A percentile compares a stretch with the other conserved stretches of the same genome.
phyloP scores from a whole-genome alignment of 2,888 invertebrate genomes.

The Standfussiana lucernea region DNA sequence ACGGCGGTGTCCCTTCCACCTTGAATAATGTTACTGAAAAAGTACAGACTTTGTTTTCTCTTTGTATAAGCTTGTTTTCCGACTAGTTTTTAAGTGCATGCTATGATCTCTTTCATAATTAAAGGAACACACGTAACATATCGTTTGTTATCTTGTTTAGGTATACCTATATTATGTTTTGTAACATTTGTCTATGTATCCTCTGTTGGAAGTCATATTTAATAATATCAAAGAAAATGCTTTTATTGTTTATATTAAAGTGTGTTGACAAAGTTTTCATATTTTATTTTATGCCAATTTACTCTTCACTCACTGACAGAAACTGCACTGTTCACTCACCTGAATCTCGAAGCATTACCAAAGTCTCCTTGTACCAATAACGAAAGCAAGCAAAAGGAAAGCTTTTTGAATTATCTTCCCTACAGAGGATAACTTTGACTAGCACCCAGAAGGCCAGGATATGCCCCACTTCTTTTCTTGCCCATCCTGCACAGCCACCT shows the following conservation, averaged over 20 bases:
- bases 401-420: too few relatives aligned
- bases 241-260: background rate
- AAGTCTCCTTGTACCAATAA: background rate
- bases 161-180: background rate
- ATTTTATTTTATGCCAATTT: background rate
- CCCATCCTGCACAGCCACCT: too few relatives aligned
- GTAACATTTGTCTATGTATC: background rate
- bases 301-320: background rate
- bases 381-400: background rate
- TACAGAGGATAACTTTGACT: too few relatives aligned
- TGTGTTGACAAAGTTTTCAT: background rate
- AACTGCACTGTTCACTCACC: background rate
- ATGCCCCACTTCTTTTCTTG: too few relatives aligned
- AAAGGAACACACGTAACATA: background rate
- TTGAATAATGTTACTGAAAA: background rate
- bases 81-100: background rate
- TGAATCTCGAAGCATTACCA: background rate
- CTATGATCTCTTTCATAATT: background rate
- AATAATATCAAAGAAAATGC: background rate
- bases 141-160: background rate
- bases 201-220: background rate
- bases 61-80: background rate
- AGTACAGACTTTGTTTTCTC: background rate
- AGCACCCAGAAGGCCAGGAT: too few relatives aligned
- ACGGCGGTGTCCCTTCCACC: background rate